Conservation (phyloP, 30 jellyfish, hydroid and myxozoan species). For the Phacellophora camtschatica region DNA sequence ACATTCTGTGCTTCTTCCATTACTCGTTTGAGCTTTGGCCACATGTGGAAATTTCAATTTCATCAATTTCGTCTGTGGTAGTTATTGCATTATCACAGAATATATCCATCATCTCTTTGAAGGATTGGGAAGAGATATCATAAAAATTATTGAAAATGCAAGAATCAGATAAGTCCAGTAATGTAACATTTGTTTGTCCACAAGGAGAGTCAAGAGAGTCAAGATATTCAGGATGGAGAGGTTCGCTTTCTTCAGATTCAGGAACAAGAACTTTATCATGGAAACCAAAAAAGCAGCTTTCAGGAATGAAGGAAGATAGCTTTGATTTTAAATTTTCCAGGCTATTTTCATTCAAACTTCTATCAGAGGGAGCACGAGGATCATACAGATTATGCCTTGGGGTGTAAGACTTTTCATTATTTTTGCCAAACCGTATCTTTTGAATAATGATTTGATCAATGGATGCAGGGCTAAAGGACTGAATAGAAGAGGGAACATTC, state of each 20-base stretch:
- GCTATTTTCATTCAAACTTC: neutral
- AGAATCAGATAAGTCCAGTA: neutral
- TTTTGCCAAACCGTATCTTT: conserved; percentile 37
- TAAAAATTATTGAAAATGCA: conserved; percentile 28
- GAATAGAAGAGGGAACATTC: conserved; percentile 6
- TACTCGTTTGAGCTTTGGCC: conserved; percentile 18
- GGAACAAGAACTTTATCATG: neutral
- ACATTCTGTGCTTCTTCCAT: conserved; percentile 20
- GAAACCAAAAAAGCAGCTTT: neutral
- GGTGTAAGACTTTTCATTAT: conserved; percentile 1
- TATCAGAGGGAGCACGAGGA: conserved; percentile 25
- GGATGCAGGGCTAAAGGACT: conserved; percentile 40
- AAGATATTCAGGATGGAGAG: too few relatives aligned
- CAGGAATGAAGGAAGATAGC: neutral
- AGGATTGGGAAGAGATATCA: conserved; percentile 27
- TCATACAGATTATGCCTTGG: conserved; percentile 1
- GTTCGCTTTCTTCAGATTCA: neutral
- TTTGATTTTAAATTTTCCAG: neutral
- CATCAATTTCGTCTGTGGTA: neutral
- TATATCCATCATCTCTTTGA: conserved; percentile 41
- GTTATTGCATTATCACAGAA: neutral
- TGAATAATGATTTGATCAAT: conserved; percentile 31
- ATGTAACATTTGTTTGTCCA: neutral
- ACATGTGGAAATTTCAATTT: conserved; percentile 16
- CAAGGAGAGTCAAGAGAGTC: neutral